Base-by-base conservation (phyloP, 2,113 vertebrate species). In the Melanostigma gelatinosum region DNA sequence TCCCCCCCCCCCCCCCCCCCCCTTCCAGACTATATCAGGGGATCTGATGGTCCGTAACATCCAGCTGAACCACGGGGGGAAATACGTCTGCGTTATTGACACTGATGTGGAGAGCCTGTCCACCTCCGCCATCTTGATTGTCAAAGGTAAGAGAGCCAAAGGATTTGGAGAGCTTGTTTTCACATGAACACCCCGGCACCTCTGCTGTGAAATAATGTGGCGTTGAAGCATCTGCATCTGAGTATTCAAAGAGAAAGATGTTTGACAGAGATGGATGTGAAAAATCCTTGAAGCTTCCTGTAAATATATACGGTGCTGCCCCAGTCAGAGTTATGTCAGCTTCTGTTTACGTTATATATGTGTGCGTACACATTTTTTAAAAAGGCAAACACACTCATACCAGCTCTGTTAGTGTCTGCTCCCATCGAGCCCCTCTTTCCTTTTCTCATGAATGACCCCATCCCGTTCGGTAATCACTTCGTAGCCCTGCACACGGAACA, bases 31-130 rank as follows among this genome's bases (percentile, higher is more conserved):
- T 60, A 94, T 96, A 0, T 96, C 97, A 0, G 98, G 98, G 0
- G 98, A 99, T 90, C 85, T 99, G 64, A 97, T 99, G 97, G 97
- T 99, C 87, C 96, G 98, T 73, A 98, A 98, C 94, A 97, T 97
- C 85, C 98, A 98, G 91, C 93, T 98, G 83, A 96, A 95, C 58
- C 97, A 99, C 3, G 96, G 95, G 27, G 98, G 98, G 22, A 97
- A 96, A 72, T 99, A 98, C 0, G 96, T 98, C 27, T 99, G 98
- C 16, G 93, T 96, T 88, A 96, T 97, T 57, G 96, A 96, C 88
- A 98, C 97, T 0, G 96, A 95, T 1, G 97, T 98, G 77, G 97
- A 99, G 85, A 98, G 96, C 0, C 94, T 97, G 75, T 97, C 97
- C 4, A 95, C 96, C 2, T 96, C 96, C 1, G 97, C 97, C 0